A percentile compares a stretch with the other conserved stretches of the same genome.
Evolutionary conservation across 2,797 vertebrate species (phyloP).

Genomic region (Bradypus variegatus): DNA sequence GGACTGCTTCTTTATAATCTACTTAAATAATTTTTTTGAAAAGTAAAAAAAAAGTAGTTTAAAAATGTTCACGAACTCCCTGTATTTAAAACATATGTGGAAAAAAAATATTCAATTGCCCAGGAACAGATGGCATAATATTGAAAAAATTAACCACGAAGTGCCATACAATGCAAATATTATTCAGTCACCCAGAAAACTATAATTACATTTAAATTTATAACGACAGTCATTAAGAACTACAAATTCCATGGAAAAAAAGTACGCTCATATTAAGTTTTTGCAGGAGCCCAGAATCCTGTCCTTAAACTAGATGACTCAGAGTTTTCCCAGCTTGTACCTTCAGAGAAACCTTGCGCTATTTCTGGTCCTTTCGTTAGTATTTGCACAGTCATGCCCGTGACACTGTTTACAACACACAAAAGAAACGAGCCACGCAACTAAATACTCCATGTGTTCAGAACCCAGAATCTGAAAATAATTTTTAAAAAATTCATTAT

Average conservation of each 20-base stretch:
- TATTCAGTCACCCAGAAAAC: neutral
- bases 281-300: neutral
- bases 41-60: conserved; percentile 5
- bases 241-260: conserved; percentile 8
- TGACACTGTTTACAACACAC: neutral
- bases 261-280: neutral
- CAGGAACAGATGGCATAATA: neutral
- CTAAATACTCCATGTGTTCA: neutral
- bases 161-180: neutral
- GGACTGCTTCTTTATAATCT: neutral
- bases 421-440: neutral
- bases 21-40: neutral
- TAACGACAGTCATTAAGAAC: neutral
- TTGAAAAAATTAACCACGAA: neutral
- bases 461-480: neutral
- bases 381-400: conserved; percentile 41
- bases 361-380: neutral
- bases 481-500: neutral
- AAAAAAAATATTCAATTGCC: conserved; percentile 9
- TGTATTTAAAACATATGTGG: neutral
- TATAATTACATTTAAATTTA: neutral
- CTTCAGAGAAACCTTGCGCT: neutral
- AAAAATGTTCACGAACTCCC: conserved; percentile 16
- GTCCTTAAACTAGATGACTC: neutral
- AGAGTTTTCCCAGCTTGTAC: neutral